phyloP scores from a whole-genome alignment of 2,113 vertebrate genomes.

The Lophochroa leadbeateri region DNA sequence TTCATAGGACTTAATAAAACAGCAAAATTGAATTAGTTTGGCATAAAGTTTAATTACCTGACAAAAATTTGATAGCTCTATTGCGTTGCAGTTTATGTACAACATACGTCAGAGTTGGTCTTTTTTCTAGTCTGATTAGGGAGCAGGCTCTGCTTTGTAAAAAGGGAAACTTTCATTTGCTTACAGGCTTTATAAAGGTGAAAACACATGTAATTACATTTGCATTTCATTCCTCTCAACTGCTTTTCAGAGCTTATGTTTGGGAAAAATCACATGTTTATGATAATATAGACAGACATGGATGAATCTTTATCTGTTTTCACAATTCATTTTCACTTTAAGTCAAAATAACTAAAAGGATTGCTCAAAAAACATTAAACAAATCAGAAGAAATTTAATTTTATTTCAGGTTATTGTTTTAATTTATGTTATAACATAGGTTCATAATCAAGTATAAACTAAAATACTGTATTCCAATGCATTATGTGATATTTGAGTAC shows the following conservation, averaged over 20 bases:
- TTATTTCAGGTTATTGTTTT: background rate
- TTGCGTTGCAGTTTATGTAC: constrained; percentile 62
- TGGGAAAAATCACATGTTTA: background rate
- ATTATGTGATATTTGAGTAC: background rate
- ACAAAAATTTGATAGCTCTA: constrained; percentile 63
- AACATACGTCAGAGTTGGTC: constrained; percentile 33
- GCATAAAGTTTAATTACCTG: constrained; percentile 77
- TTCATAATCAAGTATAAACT: background rate
- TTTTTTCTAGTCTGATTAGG: background rate
- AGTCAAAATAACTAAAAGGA: background rate
- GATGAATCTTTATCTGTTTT: background rate
- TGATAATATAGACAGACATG: background rate
- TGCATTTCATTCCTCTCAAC: background rate
- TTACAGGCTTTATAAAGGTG: background rate
- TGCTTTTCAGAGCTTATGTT: background rate
- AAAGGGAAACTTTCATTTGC: background rate
- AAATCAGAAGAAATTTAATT: background rate
- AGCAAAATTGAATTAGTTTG: constrained; percentile 76
- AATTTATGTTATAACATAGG: background rate
- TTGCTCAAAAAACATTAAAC: background rate
- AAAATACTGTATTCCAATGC: background rate
- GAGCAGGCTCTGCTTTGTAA: background rate
- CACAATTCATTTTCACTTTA: background rate
- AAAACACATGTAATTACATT: background rate
- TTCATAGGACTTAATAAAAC: constrained; percentile 74